Base-by-base conservation (phyloP, 2,888 invertebrate genomes). In the Teleogryllus oceanicus region DNA sequence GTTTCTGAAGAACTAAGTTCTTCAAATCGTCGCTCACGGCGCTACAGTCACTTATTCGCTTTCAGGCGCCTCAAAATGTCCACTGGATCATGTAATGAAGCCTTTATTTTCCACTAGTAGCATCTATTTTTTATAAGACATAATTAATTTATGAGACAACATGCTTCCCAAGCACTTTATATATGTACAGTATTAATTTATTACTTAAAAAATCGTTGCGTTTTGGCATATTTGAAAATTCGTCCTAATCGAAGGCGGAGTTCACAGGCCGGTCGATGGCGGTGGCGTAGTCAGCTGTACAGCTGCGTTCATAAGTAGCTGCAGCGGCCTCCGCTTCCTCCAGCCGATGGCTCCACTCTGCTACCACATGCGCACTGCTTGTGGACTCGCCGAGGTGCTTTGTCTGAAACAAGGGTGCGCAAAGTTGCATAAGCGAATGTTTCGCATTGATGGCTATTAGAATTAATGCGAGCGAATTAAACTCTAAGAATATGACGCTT, bases 161-260 rank as follows among this genome's bases (percentile, higher is more conserved):
- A 62, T 62, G 62, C 62, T 62, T 62, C 62, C 62, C 62, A 62
- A 62, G 62, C 62, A 62, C 62, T 62, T 62, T 62, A 62, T 62
- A 13, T 62, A 62, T 62, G 62, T 62, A 62, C 62, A 62, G 13
- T 62, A 62, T 62, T 62, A 62, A 62, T 62, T 62, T 62, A 62
- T 62, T 18, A 62, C 18, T 3, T 62, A 62, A 37, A 37, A 37
- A 37, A 16, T 62, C 62, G 62, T 16, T 62, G 62, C 62, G 62
- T 62, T 62, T 62, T 62, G 62, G 62, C 62, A 62, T 62, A 16
- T 62, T 16, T 62, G 18, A 62, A 62, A 62, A 62, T 37, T 37
- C 24, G 24, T 37, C 24, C 24, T 37, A 37, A 37, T 37, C 24
- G 24, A 37, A 37, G 24, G 24, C 24, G 24, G 24, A 37, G 24